Percentiles rank a stretch among this genome's conserved stretches.
Evolutionary conservation across 2,113 vertebrate genomes (phyloP).

Genomic region (Salvelinus fontinalis): DNA sequence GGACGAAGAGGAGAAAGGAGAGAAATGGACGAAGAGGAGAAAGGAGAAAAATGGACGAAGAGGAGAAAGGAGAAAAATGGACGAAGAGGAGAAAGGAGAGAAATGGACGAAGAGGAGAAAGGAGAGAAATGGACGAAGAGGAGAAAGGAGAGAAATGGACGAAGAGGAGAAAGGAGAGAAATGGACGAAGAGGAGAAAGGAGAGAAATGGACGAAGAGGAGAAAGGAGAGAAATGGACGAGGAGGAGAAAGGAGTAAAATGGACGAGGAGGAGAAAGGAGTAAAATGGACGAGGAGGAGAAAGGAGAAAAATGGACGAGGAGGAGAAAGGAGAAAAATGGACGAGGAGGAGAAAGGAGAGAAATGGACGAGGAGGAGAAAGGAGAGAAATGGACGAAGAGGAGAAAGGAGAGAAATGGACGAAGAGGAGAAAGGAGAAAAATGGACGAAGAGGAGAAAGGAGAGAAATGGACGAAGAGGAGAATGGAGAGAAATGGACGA

Average conservation of each 20-base stretch:
- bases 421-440: not conserved
- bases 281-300: no score
- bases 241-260: not conserved
- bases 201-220: conserved; percentile 17
- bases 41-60: conserved; percentile 6
- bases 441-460: no score
- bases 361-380: no score
- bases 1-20: no score
- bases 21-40: conserved; percentile 28
- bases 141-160: conserved; percentile 2
- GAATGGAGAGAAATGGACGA: not conserved
- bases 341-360: not conserved
- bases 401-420: conserved; percentile 7
- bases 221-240: not conserved
- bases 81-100: no score
- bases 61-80: not conserved
- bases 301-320: not conserved
- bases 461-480: conserved; percentile 18
- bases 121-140: not conserved
- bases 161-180: not conserved
- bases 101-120: no score
- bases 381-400: conserved; percentile 3
- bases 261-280: no score
- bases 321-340: conserved; percentile 16
- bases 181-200: no score